Base-by-base conservation (phyloP, 2,797 vertebrate species). In the Peromyscus nudipes region DNA sequence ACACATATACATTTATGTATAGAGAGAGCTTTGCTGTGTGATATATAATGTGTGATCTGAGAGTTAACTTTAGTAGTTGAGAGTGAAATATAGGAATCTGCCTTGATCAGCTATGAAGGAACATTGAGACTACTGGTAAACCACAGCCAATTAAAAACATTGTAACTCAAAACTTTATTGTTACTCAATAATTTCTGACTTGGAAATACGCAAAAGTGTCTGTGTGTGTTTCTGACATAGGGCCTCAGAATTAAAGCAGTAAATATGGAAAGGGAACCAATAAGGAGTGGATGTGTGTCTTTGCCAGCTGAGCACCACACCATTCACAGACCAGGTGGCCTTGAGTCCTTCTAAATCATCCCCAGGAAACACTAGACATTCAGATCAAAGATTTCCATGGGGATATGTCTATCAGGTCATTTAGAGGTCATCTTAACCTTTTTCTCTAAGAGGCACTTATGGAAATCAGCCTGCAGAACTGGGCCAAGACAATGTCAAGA, bases 361-460 rank as follows among this genome's bases (percentile, higher is more conserved):
- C 40, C 23, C 71, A 88, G 71, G 34, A 88, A 86, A 31, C 34
- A 85, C n/a, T 81, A 76, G 75, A 90, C 71, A 76, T 43, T n/a
- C 85, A 93, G 75, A 86, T 93, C 46, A 79, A 57, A 60, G 55
- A 76, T 89, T 96, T 91, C 57, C 46, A 29, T 17, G 86, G 67
- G 27, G 43, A 60, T 73, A 60, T 83, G 16, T 62, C 37, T 93
- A 43, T 80, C 19, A 69, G 91, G 75, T 95, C 83, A 92, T 75
- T 86, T 89, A 81, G 62, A 92, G 34, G 87, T 93, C 97, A 96
- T 96, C 92, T 95, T 64, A 83, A 96, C 96, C 96, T 92, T 89
- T 0, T 25, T 0, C 91, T 0, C 0, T 92, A 90, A 60, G 0
- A 12, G 97, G 83, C 87, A 88, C 92, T 98, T 95, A 91, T 83